phyloP scores from a whole-genome alignment of 2,797 vertebrate genomes.

The Thunnus albacares region DNA sequence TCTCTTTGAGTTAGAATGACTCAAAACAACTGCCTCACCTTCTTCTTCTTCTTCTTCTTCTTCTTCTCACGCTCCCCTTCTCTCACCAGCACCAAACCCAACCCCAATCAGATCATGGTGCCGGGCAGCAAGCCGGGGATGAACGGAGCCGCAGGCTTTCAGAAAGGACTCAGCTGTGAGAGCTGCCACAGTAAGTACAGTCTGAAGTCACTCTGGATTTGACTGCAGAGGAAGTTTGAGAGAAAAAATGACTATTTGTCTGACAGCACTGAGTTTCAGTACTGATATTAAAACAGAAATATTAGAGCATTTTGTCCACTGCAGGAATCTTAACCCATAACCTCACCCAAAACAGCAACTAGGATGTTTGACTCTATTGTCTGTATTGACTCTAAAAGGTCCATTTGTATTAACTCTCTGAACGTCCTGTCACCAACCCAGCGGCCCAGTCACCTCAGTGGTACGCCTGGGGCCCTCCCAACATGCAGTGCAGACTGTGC shows the following conservation, averaged over 20 bases:
- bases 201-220: not conserved
- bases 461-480: conserved; percentile 97
- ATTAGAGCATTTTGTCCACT: too few relatives aligned
- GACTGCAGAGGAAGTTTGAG: too few relatives aligned
- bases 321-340: too few relatives aligned
- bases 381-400: too few relatives aligned
- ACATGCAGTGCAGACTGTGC: conserved; percentile 97
- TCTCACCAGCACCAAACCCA: conserved; percentile 92
- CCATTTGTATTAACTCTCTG: not conserved
- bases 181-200: conserved; percentile 94
- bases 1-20: not conserved
- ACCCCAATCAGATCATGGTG: conserved; percentile 96
- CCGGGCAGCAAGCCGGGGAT: conserved; percentile 94
- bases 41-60: too few relatives aligned
- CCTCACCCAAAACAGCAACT: too few relatives aligned
- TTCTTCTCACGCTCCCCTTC: not conserved
- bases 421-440: conserved; percentile 49
- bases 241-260: too few relatives aligned
- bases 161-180: conserved; percentile 95
- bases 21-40: not conserved
- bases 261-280: too few relatives aligned
- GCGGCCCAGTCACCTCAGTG: conserved; percentile 95
- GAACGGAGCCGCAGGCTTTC: conserved; percentile 93
- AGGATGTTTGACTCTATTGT: too few relatives aligned
- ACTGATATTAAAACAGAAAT: too few relatives aligned